phyloP scores from a whole-genome alignment of 2,797 vertebrate species.

The Siniperca obscura region DNA sequence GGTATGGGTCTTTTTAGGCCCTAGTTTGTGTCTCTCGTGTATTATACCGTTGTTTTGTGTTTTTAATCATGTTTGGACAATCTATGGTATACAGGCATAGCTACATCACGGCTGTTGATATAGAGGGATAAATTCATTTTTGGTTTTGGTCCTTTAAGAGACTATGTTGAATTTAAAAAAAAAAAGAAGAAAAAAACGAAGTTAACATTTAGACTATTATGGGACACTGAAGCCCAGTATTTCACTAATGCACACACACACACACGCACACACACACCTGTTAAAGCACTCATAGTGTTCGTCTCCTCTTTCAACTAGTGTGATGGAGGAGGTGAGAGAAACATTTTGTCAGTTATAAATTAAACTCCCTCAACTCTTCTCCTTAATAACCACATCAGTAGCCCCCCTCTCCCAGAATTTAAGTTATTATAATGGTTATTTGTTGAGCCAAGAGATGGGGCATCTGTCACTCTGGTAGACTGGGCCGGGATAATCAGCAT shows the following conservation, averaged over 20 bases:
- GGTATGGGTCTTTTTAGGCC: too few relatives aligned
- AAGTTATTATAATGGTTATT: constrained; percentile 11
- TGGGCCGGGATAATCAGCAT: not conserved
- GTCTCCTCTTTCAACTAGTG: constrained; percentile 39
- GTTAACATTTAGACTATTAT: not conserved
- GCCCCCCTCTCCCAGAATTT: not conserved
- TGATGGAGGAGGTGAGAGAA: constrained; percentile 50
- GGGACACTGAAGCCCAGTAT: not conserved
- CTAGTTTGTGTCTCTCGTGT: too few relatives aligned
- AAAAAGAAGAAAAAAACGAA: too few relatives aligned
- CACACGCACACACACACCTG: not conserved
- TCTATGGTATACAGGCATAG: not conserved
- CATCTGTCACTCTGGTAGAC: not conserved
- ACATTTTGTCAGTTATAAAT: constrained; percentile 36
- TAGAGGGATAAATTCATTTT: not conserved
- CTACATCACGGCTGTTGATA: not conserved
- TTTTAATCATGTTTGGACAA: not conserved
- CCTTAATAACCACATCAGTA: not conserved
- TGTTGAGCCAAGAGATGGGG: constrained; percentile 2
- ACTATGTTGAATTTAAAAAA: too few relatives aligned
- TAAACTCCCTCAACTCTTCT: constrained; percentile 5
- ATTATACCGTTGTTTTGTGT: not conserved
- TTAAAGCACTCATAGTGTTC: constrained; percentile 10
- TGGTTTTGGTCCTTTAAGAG: not conserved
- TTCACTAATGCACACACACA: not conserved